Percentiles rank a stretch among this genome's conserved stretches.
phyloP scores from a whole-genome alignment of 2,113 vertebrate species.

The Halichoerus grypus region DNA sequence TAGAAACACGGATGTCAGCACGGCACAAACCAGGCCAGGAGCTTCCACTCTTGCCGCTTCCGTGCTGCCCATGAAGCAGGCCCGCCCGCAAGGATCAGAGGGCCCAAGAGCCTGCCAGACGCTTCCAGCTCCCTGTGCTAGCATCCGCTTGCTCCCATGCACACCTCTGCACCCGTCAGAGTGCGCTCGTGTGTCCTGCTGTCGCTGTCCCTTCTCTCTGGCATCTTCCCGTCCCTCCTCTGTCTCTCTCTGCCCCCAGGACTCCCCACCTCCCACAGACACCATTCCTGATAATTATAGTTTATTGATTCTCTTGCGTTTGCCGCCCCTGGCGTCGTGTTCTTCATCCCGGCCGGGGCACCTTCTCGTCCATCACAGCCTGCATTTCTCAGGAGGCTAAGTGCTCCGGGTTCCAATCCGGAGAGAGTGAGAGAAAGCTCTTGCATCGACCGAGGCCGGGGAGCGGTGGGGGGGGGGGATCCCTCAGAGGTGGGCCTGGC shows the following conservation, averaged over 20 bases:
- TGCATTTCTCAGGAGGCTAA: not conserved
- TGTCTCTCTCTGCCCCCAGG: not conserved
- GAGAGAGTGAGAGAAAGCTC: not conserved
- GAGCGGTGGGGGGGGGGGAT: too few species aligned
- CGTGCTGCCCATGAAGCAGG: not conserved
- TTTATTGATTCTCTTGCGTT: conserved; percentile 48
- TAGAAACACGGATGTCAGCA: not conserved
- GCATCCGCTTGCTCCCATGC: rapidly evolving
- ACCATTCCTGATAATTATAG: conserved; percentile 55
- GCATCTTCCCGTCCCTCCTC: rapidly evolving
- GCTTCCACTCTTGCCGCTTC: rapidly evolving
- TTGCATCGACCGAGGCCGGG: too few species aligned
- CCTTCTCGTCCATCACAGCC: conserved; percentile 14
- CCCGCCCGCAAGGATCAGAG: not conserved
- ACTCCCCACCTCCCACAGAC: not conserved
- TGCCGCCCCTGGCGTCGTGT: rapidly evolving
- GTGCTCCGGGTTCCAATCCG: not conserved
- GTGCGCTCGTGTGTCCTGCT: not conserved
- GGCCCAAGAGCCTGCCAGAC: not conserved
- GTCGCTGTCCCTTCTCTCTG: not conserved
- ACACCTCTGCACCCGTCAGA: not conserved
- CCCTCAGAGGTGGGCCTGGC: not conserved
- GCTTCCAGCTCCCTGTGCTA: not conserved
- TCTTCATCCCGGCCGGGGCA: not conserved
- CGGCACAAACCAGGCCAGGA: rapidly evolving